Evolutionary conservation across 2,888 invertebrate genomes (phyloP).

Genomic region (Limulus polyphemus): DNA sequence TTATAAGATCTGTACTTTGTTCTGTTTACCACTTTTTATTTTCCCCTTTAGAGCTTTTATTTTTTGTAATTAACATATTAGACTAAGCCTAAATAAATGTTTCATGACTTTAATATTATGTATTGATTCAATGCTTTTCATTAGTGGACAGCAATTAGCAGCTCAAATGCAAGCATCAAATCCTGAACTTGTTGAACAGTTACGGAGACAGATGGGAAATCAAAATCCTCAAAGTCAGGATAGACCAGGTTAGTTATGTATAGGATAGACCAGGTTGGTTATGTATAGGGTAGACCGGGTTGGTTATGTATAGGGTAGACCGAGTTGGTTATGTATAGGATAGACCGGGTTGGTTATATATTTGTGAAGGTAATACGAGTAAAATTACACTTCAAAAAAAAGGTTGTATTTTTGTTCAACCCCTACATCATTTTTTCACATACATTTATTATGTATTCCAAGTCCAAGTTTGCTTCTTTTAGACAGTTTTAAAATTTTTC

Average conservation of each 20-base stretch:
- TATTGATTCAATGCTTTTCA: constrained; percentile 23
- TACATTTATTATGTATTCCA: no score
- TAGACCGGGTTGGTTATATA: neutral
- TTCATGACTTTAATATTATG: neutral
- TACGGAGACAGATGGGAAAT: constrained; percentile 47
- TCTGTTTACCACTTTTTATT: no score
- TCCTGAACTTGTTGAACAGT: constrained; percentile 66
- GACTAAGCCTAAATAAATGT: neutral
- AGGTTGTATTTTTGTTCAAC: no score
- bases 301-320: no score
- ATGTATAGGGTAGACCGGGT: neutral
- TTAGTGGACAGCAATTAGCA: constrained; percentile 65
- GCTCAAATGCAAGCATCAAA: constrained; percentile 67
- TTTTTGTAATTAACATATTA: no score
- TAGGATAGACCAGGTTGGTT: neutral
- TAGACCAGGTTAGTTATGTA: neutral
- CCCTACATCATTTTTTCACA: no score
- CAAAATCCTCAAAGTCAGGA: neutral
- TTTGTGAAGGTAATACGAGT: no score
- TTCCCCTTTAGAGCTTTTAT: no score
- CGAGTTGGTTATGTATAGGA: no score
- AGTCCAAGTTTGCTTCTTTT: no score
- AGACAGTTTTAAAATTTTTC: no score
- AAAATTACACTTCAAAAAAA: no score
- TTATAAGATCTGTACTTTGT: constrained; percentile 1